Conservation (phyloP, 2,888 invertebrate species). For the Acanthosepion esculentum region DNA sequence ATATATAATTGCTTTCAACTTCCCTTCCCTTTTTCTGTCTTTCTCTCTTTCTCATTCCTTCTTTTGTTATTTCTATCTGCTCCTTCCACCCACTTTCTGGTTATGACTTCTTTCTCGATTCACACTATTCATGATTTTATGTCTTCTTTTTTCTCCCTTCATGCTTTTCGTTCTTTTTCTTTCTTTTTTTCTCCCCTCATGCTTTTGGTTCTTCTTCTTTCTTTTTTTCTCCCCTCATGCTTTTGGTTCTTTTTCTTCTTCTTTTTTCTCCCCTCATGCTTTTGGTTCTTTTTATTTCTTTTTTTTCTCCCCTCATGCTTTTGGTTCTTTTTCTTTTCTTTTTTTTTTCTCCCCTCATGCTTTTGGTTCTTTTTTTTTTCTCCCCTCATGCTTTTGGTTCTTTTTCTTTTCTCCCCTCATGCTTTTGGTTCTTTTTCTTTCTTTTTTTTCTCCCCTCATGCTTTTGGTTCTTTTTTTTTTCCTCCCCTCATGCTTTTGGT, state of each 20-base stretch:
- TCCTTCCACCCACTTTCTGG: neutral
- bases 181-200: no score
- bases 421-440: no score
- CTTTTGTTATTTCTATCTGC: neutral
- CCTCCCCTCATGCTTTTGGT: no score
- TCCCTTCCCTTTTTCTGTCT: neutral
- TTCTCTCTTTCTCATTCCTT: neutral
- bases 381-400: fast-evolving
- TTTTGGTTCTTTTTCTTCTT: no score
- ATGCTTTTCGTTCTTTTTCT: fast-evolving
- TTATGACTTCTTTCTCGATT: neutral
- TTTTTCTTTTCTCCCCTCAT: no score
- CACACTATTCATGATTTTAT: no score
- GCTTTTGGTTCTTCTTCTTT: neutral
- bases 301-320: neutral
- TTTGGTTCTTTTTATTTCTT: no score
- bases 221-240: neutral
- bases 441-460: no score
- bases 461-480: neutral
- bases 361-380: fast-evolving
- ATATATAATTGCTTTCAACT: neutral
- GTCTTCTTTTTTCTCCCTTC: no score
- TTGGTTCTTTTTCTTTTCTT: no score
- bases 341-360: fast-evolving
- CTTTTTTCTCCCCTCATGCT: neutral